These are phyloP conservation scores for Conus betulinus DNA, from an alignment of 1,140 invertebrate genomes.

Conservation along the genomic window DNA sequence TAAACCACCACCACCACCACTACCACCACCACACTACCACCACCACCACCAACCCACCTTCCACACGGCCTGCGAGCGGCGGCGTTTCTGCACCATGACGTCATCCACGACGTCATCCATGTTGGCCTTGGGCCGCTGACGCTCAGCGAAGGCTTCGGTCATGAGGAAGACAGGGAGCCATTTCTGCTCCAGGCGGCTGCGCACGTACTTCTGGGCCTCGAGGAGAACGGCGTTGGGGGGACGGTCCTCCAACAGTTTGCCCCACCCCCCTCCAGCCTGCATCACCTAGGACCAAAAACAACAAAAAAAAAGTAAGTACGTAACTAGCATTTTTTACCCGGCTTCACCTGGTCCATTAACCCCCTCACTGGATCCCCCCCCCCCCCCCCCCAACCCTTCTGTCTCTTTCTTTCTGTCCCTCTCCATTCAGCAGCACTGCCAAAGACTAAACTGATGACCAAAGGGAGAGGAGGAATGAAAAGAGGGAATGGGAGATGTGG, in stretches of 20 bases:
- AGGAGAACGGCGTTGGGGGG: slow-evolving; percentile 66
- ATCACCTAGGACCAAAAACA: slow-evolving; percentile 59
- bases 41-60: slow-evolving; percentile 54
- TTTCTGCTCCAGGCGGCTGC: slow-evolving; percentile 70
- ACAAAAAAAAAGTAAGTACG: too few relatives aligned
- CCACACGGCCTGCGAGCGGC: slow-evolving; percentile 63
- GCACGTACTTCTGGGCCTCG: slow-evolving; percentile 71
- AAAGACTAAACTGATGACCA: too few relatives aligned
- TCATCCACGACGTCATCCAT: slow-evolving; percentile 72
- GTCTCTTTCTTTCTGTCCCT: too few relatives aligned
- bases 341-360: too few relatives aligned
- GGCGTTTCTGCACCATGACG: slow-evolving; percentile 64
- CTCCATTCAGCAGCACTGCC: too few relatives aligned
- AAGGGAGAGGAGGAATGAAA: too few relatives aligned
- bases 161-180: slow-evolving; percentile 72
- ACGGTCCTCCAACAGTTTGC: slow-evolving; percentile 69
- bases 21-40: too few relatives aligned
- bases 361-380: too few relatives aligned
- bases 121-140: slow-evolving; percentile 59
- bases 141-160: slow-evolving; percentile 65
- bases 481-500: too few relatives aligned
- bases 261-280: slow-evolving; percentile 69
- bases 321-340: too few relatives aligned
- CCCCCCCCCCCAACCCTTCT: too few relatives aligned
- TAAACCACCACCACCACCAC: too few relatives aligned